Evolutionary conservation across 2,888 invertebrate species (phyloP).

Genomic region (Epirrhoe tristata): DNA sequence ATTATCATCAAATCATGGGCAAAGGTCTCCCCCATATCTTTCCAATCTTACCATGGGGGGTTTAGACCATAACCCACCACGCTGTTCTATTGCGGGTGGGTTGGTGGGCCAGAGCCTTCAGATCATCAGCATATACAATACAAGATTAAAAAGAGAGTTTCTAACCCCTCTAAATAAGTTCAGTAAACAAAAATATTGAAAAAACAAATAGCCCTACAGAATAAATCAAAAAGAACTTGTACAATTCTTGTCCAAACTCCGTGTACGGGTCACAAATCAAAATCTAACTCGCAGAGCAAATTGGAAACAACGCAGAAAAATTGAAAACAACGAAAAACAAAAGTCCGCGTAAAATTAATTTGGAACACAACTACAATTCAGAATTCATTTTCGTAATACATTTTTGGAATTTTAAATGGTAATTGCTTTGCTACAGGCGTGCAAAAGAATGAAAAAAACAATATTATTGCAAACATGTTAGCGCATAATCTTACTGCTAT

Average conservation of each 20-base stretch:
- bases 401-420: slow-evolving; percentile 1
- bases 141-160: too few species aligned
- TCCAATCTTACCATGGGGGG: too few species aligned
- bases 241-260: slow-evolving; percentile 33
- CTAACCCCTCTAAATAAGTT: neutral
- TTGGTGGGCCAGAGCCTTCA: too few species aligned
- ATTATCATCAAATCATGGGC: too few species aligned
- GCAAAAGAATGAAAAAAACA: neutral
- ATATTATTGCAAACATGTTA: neutral
- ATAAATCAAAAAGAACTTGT: slow-evolving; percentile 39
- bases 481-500: too few species aligned
- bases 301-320: slow-evolving; percentile 36
- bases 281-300: slow-evolving; percentile 33
- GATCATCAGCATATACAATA: too few species aligned
- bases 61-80: too few species aligned
- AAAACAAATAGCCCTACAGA: slow-evolving; percentile 19
- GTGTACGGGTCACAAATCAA: slow-evolving; percentile 41
- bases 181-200: slow-evolving; percentile 6
- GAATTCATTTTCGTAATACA: neutral
- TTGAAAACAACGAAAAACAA: slow-evolving; percentile 15
- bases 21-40: too few species aligned
- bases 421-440: neutral
- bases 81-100: too few species aligned
- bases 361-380: slow-evolving; percentile 3
- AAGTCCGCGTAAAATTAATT: slow-evolving; percentile 13